Base-by-base conservation (phyloP, 2,797 vertebrate species). In the Peromyscus attwateri region DNA sequence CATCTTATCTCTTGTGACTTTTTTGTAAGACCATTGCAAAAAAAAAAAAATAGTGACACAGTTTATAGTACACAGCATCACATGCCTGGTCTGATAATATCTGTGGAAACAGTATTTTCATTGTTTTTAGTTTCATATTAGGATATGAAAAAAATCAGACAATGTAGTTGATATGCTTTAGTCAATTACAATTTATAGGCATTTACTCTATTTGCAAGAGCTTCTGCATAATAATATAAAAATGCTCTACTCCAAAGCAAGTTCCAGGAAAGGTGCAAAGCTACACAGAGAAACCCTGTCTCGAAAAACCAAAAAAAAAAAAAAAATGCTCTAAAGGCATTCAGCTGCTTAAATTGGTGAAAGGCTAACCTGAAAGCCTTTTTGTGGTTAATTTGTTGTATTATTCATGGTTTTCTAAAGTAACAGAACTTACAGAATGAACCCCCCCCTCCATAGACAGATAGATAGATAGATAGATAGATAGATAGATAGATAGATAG, bases 11-110 rank as follows among this genome's bases (percentile, higher is more conserved):
- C 27, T 87, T 91, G 7, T 89, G 29, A 52, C 13, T 80, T 92
- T 90, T 75, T 6, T 91, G 1, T 68, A 83, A 87, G 16, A 83
- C 23, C 19, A 81, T 75, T 94, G 92, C 29, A 83, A 87, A 94
- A 57, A 75, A 75, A 68, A 94, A 52, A 52, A 49, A 14, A 43
- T 43, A 43, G 9, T 73, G 13, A 34, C 37, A 11, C 13, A 92
- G 17, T 62, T 68, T n/a, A 37, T 57, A 73, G 27, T 4, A 2
- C 10, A 55, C 2, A 21, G 57, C 7, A 46, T 52, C 31, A 31
- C 1, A n/a, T 52, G 46, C 1, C 29, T 91, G 73, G 6, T 77
- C 3, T 1, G 87, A 71, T 1, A 21, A 49, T 49, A 68, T 31
- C 9, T 6, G 77, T 29, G 49, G 19, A 84, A 77, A 60, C 31